A percentile compares a stretch with the other conserved stretches of the same genome.
phyloP scores from a whole-genome alignment of 2,113 vertebrate species.

The Pandion haliaetus region DNA sequence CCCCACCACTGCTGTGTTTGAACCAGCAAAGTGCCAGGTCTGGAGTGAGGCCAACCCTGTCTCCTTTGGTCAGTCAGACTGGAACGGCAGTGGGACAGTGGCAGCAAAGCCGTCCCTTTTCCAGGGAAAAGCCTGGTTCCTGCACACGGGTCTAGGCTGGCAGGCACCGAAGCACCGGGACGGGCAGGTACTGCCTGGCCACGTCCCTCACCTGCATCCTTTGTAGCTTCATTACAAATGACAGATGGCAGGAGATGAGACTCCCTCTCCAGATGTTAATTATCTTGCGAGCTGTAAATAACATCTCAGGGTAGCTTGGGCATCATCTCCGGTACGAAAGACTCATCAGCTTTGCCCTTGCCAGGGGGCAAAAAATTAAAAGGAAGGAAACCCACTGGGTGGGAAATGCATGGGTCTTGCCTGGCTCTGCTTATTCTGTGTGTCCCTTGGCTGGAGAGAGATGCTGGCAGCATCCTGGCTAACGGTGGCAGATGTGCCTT shows the following conservation, averaged over 20 bases:
- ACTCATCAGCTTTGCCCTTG: background rate
- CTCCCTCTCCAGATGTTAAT: slow-evolving; percentile 47
- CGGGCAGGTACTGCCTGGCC: background rate
- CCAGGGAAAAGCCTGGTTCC: background rate
- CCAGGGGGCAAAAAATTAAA: background rate
- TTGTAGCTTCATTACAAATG: background rate
- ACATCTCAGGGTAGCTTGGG: background rate
- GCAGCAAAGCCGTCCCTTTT: background rate
- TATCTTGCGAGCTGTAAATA: slow-evolving; percentile 7
- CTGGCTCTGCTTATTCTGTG: background rate
- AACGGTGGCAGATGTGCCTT: background rate
- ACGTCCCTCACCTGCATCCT: background rate
- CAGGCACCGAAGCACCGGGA: background rate
- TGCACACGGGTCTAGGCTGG: rapidly evolving
- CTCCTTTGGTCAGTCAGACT: background rate
- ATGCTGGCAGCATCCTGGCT: background rate
- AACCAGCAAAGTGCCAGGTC: background rate
- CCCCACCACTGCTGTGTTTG: background rate
- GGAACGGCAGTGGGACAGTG: background rate
- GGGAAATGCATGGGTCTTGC: background rate
- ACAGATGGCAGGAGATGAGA: slow-evolving; percentile 34
- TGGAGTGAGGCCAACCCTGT: background rate
- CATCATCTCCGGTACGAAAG: rapidly evolving
- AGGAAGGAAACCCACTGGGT: background rate
- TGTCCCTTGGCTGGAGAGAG: background rate